Percentiles rank a stretch among this genome's conserved stretches.
Conservation (phyloP, 2,113 vertebrate genomes). For the Neotragus moschatus region DNA sequence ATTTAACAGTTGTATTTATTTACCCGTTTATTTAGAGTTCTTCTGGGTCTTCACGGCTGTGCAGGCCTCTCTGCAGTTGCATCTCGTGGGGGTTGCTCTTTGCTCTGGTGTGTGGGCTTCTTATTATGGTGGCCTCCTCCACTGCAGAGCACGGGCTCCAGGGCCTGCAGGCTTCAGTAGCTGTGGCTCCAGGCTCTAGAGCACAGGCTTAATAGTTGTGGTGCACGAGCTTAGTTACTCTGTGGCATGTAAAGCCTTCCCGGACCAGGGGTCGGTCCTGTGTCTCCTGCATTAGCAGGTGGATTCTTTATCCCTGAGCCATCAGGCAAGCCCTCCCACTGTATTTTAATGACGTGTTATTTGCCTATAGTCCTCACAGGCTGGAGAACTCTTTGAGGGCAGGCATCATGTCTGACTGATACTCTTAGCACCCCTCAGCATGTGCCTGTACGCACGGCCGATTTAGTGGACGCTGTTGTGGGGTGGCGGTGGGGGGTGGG, state of each 20-base stretch:
- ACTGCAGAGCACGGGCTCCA: neutral
- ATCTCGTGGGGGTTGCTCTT: neutral
- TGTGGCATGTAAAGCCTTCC: neutral
- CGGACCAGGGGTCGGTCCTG: fast-evolving
- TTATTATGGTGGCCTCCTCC: neutral
- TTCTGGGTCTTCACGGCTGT: neutral
- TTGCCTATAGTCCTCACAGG: neutral
- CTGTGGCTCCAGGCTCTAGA: neutral
- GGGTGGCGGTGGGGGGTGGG: fast-evolving
- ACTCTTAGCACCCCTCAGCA: neutral
- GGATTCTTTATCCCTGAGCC: neutral
- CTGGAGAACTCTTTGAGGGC: neutral
- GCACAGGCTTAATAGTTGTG: neutral
- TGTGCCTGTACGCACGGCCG: too few relatives aligned
- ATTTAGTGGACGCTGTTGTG: fast-evolving
- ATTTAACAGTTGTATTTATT: neutral
- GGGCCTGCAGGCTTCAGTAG: neutral
- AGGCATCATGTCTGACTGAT: neutral
- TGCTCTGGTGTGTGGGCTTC: neutral
- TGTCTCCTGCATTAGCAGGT: neutral
- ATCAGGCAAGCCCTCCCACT: neutral
- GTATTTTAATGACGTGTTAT: neutral
- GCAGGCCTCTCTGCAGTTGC: neutral
- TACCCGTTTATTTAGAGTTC: neutral
- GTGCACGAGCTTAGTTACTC: fast-evolving